Conservation (phyloP, 1,140 invertebrate genomes). For the Ceratitis capitata region DNA sequence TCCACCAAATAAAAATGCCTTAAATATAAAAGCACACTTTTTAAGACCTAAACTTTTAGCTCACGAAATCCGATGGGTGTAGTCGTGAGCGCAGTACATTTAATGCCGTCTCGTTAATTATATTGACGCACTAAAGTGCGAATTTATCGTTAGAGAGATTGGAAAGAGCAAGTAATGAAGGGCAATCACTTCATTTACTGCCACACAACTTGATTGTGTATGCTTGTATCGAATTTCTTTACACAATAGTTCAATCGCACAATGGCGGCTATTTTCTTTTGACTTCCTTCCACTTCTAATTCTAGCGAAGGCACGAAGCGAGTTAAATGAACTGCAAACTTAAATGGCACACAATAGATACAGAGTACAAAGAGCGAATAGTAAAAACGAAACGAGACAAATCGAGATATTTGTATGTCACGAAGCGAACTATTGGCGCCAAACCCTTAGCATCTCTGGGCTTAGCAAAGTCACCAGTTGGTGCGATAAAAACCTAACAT, state of each 20-base stretch:
- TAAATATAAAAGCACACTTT: neutral
- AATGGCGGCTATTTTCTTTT: neutral
- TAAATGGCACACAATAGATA: neutral
- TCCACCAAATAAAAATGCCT: neutral
- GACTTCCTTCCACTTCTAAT: neutral
- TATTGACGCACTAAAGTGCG: neutral
- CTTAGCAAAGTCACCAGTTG: conserved; percentile 23
- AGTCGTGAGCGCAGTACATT: neutral
- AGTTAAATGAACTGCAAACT: conserved; percentile 31
- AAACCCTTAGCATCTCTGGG: neutral
- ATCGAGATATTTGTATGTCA: neutral
- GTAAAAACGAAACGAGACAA: neutral
- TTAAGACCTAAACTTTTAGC: neutral
- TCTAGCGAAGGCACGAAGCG: neutral
- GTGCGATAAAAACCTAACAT: conserved; percentile 13
- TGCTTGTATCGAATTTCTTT: neutral
- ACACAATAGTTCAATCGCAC: neutral
- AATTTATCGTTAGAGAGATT: neutral
- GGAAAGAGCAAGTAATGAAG: neutral
- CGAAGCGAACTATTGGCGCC: neutral
- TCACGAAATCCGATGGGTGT: too few relatives aligned
- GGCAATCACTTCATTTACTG: neutral
- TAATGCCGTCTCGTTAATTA: conserved; percentile 26
- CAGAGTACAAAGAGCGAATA: neutral
- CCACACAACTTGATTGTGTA: neutral